Conservation (phyloP, 2,113 vertebrate genomes). For the Pardalotus punctatus region DNA sequence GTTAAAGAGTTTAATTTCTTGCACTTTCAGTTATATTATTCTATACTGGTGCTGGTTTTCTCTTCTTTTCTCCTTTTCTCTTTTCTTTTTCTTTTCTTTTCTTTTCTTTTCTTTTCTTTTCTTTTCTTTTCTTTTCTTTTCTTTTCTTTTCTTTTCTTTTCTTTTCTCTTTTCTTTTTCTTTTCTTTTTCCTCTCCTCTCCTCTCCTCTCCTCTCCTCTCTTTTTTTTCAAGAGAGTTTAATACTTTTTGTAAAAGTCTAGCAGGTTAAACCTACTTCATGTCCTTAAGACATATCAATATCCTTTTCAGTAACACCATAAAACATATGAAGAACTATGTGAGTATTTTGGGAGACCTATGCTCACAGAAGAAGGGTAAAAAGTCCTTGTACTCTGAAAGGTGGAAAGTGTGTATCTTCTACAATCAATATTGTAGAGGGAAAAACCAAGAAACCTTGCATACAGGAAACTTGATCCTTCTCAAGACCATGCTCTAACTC, state of each 20-base stretch:
- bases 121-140: too few species aligned
- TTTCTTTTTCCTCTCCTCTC: too few species aligned
- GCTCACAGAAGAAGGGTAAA: background rate
- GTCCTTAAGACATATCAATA: background rate
- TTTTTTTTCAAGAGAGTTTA: background rate
- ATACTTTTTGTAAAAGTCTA: background rate
- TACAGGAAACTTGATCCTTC: background rate
- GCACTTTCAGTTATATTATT: background rate
- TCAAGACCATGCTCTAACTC: background rate
- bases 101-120: too few species aligned
- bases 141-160: background rate
- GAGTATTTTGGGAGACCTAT: background rate
- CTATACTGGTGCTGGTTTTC: rapidly evolving
- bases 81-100: too few species aligned
- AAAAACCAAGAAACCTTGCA: background rate
- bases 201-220: too few species aligned
- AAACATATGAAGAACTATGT: background rate
- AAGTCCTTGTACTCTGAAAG: background rate
- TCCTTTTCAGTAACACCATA: rapidly evolving
- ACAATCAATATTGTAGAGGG: background rate
- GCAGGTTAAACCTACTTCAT: background rate
- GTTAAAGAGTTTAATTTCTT: background rate
- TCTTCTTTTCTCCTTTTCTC: rapidly evolving
- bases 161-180: too few species aligned
- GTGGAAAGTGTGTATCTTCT: background rate